phyloP scores from a whole-genome alignment of 2,113 vertebrate genomes.

The Xerus inauris region DNA sequence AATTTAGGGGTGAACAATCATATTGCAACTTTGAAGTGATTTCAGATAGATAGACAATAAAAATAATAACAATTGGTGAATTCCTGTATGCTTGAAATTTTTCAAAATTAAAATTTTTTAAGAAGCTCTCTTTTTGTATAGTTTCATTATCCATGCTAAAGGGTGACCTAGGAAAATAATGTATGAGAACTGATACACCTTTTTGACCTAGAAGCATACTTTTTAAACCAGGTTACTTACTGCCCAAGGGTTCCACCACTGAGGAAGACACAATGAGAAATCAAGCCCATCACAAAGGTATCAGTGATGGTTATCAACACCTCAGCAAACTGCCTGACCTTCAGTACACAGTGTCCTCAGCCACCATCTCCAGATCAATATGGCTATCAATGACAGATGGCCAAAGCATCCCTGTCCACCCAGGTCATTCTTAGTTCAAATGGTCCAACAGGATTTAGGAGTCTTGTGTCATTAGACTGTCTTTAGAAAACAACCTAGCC shows the following conservation, averaged over 20 bases:
- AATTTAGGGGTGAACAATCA: neutral
- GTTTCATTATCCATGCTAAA: neutral
- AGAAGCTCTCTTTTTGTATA: neutral
- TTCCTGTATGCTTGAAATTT: conserved; percentile 18
- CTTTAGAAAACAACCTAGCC: conserved; percentile 77
- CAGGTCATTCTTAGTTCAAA: conserved; percentile 86
- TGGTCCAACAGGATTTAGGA: conserved; percentile 77
- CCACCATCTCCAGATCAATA: conserved; percentile 87
- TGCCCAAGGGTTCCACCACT: conserved; percentile 64
- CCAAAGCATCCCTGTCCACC: conserved; percentile 76
- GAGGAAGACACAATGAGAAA: conserved; percentile 74
- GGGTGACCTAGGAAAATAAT: neutral
- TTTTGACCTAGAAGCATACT: conserved; percentile 77
- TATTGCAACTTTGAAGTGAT: conserved; percentile 10
- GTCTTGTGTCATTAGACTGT: conserved; percentile 77
- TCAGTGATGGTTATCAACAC: conserved; percentile 82
- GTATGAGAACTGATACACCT: neutral
- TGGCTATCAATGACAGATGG: conserved; percentile 82
- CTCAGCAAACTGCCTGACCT: conserved; percentile 79
- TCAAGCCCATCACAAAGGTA: conserved; percentile 78
- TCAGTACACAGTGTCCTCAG: conserved; percentile 84
- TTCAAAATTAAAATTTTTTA: conserved; percentile 56
- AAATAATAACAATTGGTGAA: neutral
- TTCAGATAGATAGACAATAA: neutral
- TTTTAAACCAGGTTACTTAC: conserved; percentile 72